A percentile compares a stretch with the other conserved stretches of the same genome.
Conservation (phyloP, 2,797 vertebrate species). For the Sparidentex hasta region DNA sequence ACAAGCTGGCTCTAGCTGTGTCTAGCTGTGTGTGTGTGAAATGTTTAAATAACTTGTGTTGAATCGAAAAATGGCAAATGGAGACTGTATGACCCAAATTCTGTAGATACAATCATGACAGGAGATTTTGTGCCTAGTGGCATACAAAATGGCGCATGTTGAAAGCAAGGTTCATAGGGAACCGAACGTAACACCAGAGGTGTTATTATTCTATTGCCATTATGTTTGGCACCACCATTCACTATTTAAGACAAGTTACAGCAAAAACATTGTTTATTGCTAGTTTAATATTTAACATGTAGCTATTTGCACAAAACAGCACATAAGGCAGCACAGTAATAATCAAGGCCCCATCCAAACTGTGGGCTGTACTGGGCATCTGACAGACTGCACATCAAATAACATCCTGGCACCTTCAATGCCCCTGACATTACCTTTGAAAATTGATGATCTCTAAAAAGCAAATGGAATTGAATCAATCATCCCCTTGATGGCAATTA, state of each 20-base stretch:
- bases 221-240: too few species aligned
- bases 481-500: slow-evolving; percentile 19
- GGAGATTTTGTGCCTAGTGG: too few species aligned
- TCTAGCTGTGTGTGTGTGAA: slow-evolving; percentile 3
- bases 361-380: slow-evolving; percentile 3
- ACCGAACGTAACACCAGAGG: too few species aligned
- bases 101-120: not conserved
- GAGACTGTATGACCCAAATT: not conserved
- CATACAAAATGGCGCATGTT: too few species aligned
- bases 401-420: slow-evolving; percentile 24
- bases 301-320: slow-evolving; percentile 14
- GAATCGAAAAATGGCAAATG: slow-evolving; percentile 8
- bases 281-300: slow-evolving; percentile 4
- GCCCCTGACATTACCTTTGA: slow-evolving; percentile 8
- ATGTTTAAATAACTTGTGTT: not conserved
- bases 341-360: slow-evolving; percentile 20
- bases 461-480: slow-evolving; percentile 1
- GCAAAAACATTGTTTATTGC: too few species aligned
- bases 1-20: not conserved
- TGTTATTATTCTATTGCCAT: too few species aligned
- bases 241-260: too few species aligned
- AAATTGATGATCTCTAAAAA: slow-evolving; percentile 13
- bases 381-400: slow-evolving; percentile 43
- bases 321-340: slow-evolving; percentile 20
- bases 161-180: too few species aligned